phyloP scores from a whole-genome alignment of 2,888 invertebrate species.

The Campopleginae sp. region DNA sequence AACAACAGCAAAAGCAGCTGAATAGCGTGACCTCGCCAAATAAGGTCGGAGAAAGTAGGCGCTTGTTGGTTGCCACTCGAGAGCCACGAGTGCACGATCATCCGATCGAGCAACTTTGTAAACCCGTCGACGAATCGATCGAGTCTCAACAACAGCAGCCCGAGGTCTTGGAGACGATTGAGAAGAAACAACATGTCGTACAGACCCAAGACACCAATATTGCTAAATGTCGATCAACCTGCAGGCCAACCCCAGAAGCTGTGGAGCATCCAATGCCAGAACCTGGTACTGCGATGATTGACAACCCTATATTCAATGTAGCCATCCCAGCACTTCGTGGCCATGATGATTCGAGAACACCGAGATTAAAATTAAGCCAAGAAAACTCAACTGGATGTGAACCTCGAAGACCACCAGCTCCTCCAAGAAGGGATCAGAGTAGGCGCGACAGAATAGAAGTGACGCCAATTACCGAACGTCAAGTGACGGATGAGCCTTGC shows the following conservation, averaged over 20 bases:
- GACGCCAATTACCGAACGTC: conserved; percentile 30
- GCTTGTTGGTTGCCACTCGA: conserved; percentile 67
- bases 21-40: conserved; percentile 75
- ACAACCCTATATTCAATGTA: conserved; percentile 7
- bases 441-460: conserved; percentile 71
- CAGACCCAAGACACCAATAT: conserved; percentile 31
- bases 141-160: conserved; percentile 41
- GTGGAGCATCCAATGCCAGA: conserved; percentile 16
- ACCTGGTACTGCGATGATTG: conserved; percentile 2
- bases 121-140: conserved; percentile 69
- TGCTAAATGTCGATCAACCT: conserved; percentile 22
- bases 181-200: not conserved
- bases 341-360: conserved; percentile 36
- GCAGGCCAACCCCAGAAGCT: conserved; percentile 26
- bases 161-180: conserved; percentile 26
- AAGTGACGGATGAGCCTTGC: conserved; percentile 64
- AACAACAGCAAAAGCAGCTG: conserved; percentile 70
- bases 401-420: conserved; percentile 72
- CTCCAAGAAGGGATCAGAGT: conserved; percentile 76
- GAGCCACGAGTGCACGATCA: conserved; percentile 69
- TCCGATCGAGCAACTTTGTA: conserved; percentile 67
- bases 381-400: conserved; percentile 63
- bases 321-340: conserved; percentile 1
- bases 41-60: conserved; percentile 80
- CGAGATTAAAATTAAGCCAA: conserved; percentile 22